phyloP scores from a whole-genome alignment of 2,113 vertebrate species.

The Bos taurus region ARS-UCD2.0 NC_037349.1:18547501-18548000 shows the following conservation, averaged over 20 bases:
- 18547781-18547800: not conserved
- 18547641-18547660: not conserved
- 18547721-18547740: not conserved
- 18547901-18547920: not conserved
- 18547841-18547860: not conserved
- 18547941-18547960: not conserved
- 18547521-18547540: not conserved
- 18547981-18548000: not conserved
- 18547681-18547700: too few species aligned
- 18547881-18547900: not conserved
- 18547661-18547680: not conserved
- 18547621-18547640: not conserved
- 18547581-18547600: not conserved
- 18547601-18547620: not conserved
- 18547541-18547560: not conserved
- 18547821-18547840: not conserved
- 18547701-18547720: not conserved
- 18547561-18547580: not conserved
- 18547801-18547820: not conserved
- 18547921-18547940: not conserved
- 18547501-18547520: not conserved
- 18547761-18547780: not conserved
- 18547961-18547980: not conserved
- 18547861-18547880: not conserved
- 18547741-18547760: not conserved